A percentile compares a stretch with the other conserved stretches of the same genome.
Conservation (phyloP, 2,797 vertebrate genomes). For the Hemibagrus guttatus region DNA sequence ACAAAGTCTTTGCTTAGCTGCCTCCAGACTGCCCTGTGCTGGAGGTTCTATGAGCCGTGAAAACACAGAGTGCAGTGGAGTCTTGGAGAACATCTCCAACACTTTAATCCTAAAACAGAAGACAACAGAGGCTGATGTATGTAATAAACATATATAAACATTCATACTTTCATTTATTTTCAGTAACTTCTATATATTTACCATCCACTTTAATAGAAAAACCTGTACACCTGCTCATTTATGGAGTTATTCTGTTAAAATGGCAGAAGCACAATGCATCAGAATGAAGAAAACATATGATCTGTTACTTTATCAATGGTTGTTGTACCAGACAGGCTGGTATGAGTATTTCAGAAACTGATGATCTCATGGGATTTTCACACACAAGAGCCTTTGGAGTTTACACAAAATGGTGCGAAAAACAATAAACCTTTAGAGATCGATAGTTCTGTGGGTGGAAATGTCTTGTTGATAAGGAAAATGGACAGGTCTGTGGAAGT, state of each 20-base stretch:
- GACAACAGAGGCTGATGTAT: neutral
- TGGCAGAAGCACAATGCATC: neutral
- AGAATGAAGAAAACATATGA: neutral
- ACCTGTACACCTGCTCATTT: neutral
- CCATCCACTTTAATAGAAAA: neutral
- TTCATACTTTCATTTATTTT: neutral
- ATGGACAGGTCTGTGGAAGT: too few species aligned
- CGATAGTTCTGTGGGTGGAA: too few species aligned
- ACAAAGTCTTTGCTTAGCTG: conserved; percentile 85
- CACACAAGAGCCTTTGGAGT: too few species aligned
- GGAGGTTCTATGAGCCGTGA: conserved; percentile 92
- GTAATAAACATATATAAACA: neutral
- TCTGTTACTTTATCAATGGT: neutral
- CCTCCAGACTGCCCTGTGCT: conserved; percentile 75
- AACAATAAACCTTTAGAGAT: too few species aligned
- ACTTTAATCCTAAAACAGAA: conserved; percentile 87
- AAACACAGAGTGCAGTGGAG: conserved; percentile 84
- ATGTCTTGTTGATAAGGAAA: too few species aligned
- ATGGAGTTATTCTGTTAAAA: neutral
- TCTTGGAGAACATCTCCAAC: conserved; percentile 87
- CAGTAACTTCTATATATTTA: neutral
- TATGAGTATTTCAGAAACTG: neutral
- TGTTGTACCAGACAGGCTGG: neutral
- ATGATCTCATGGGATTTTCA: too few species aligned
- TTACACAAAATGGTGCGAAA: too few species aligned